Evolutionary conservation across 2,113 vertebrate species (phyloP).

Genomic region (Pluvianellus socialis): DNA sequence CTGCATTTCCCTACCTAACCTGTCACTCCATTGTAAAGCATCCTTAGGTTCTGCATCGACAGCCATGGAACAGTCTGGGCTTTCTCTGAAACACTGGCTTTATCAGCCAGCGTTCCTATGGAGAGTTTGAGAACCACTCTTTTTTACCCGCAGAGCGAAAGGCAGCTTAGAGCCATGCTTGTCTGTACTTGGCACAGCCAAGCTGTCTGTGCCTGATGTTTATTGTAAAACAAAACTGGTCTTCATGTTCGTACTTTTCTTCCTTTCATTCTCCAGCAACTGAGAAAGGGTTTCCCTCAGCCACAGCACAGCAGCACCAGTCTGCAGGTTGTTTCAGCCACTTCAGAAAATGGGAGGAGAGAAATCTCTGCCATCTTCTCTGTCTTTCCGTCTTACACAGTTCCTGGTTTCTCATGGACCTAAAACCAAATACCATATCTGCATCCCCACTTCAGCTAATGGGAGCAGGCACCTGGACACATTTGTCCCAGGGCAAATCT

Average conservation of each 20-base stretch:
- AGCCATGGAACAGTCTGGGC: neutral
- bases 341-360: neutral
- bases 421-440: neutral
- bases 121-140: neutral
- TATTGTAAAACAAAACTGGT: neutral
- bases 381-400: neutral
- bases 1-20: neutral
- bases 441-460: neutral
- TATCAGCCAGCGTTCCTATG: neutral
- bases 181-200: neutral
- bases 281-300: neutral
- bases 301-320: neutral
- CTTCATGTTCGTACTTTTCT: neutral
- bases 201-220: neutral
- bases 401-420: neutral
- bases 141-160: neutral
- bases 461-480: neutral
- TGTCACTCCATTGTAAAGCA: neutral
- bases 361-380: neutral
- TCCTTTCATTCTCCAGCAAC: neutral
- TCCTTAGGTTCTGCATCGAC: neutral
- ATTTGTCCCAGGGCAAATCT: neutral
- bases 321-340: neutral
- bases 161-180: neutral
- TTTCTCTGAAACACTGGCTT: neutral